Percentiles rank a stretch among this genome's conserved stretches.
phyloP scores from a whole-genome alignment of 1,140 invertebrate species.

The Meloidogyne exigua region DNA sequence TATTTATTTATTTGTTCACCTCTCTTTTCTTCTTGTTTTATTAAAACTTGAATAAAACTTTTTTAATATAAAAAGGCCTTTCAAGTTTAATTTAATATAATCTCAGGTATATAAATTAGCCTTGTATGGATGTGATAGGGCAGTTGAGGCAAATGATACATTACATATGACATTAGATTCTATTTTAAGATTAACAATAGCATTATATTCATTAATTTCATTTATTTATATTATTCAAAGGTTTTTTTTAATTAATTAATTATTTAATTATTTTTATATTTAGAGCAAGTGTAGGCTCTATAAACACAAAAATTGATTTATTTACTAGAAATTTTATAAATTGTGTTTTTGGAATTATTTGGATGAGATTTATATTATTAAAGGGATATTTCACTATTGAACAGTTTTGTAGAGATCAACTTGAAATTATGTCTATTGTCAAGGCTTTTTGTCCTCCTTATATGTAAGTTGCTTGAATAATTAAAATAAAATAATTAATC shows the following conservation, averaged over 20 bases:
- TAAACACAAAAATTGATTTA: not conserved
- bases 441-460: conserved; percentile 23
- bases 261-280: not conserved
- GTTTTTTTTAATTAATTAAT: not conserved
- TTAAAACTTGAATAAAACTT: too few species aligned
- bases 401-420: conserved; percentile 22
- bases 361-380: conserved; percentile 10
- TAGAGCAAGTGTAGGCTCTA: conserved; percentile 4
- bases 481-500: not conserved
- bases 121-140: conserved; percentile 17
- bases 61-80: too few species aligned
- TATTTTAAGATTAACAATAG: conserved; percentile 12
- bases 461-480: not conserved
- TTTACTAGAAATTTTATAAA: conserved; percentile 10
- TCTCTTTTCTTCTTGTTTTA: too few species aligned
- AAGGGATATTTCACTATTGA: conserved; percentile 21
- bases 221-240: conserved; percentile 22
- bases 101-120: conserved; percentile 22
- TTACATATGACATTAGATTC: conserved; percentile 12
- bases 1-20: too few species aligned
- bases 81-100: too few species aligned
- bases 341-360: conserved; percentile 16
- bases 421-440: conserved; percentile 10
- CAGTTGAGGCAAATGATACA: conserved; percentile 4
- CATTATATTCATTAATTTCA: conserved; percentile 7